Evolutionary conservation across 2,113 vertebrate species (phyloP).

Genomic region (Lophochroa leadbeateri): DNA sequence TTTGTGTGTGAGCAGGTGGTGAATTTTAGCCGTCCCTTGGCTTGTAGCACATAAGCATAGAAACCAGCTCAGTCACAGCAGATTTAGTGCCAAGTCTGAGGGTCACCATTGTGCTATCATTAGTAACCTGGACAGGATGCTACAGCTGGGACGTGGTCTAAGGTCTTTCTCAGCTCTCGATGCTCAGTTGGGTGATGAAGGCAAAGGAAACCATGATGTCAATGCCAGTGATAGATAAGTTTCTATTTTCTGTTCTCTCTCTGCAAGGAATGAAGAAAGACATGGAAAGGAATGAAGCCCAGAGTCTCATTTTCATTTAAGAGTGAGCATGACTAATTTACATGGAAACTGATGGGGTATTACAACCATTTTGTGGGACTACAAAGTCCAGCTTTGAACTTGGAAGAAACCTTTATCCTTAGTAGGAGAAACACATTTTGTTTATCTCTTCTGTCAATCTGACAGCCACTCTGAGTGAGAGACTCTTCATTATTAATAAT

Average conservation of each 20-base stretch:
- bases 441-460: conserved; percentile 68
- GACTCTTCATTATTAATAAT: conserved; percentile 80
- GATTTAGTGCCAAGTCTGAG: background rate
- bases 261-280: background rate
- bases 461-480: conserved; percentile 49
- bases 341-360: background rate
- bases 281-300: background rate
- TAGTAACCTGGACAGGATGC: background rate
- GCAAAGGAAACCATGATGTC: fast-evolving
- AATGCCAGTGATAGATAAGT: background rate
- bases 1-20: background rate
- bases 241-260: background rate
- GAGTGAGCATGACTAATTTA: background rate
- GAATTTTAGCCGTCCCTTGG: background rate
- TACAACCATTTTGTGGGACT: conserved; percentile 16
- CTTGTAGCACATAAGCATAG: background rate
- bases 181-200: background rate
- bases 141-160: background rate
- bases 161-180: background rate
- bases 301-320: conserved; percentile 10
- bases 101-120: background rate
- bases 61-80: background rate
- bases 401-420: conserved; percentile 43
- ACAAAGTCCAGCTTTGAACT: conserved; percentile 33
- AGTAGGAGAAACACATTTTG: conserved; percentile 46